phyloP scores from a whole-genome alignment of 1,140 invertebrate genomes.

The Drosophila sulfurigaster region DNA sequence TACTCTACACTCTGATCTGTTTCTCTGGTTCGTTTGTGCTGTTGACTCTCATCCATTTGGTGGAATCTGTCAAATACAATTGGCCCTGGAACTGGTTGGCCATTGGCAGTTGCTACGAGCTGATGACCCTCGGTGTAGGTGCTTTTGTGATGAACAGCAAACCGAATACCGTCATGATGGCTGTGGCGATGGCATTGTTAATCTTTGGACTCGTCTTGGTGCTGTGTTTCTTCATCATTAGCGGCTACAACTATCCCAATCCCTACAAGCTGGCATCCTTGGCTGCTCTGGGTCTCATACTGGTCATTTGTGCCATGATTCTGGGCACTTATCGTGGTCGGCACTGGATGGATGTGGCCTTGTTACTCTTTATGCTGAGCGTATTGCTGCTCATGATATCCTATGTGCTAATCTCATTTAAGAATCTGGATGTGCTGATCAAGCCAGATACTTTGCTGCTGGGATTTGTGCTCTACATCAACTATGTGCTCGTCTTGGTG shows the following conservation, averaged over 20 bases:
- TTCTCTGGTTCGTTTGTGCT: conserved; percentile 23
- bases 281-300: conserved; percentile 27
- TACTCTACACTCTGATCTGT: conserved; percentile 30
- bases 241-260: conserved; percentile 29
- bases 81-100: conserved; percentile 27
- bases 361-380: conserved; percentile 23
- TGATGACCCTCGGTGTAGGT: conserved; percentile 44
- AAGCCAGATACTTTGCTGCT: conserved; percentile 33
- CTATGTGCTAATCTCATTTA: conserved; percentile 36
- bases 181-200: conserved; percentile 7
- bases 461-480: conserved; percentile 46
- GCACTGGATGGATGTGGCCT: conserved; percentile 12
- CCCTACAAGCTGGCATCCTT: conserved; percentile 22
- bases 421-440: conserved; percentile 13
- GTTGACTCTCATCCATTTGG: conserved; percentile 27
- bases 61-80: conserved; percentile 4
- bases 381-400: conserved; percentile 18
- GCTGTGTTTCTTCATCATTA: conserved; percentile 14
- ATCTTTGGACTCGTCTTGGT: neutral
- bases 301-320: conserved; percentile 2
- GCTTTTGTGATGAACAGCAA: conserved; percentile 35
- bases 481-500: conserved; percentile 48
- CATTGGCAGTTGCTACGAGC: conserved; percentile 43
- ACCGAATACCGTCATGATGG: neutral
- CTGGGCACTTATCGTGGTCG: neutral